A percentile compares a stretch with the other conserved stretches of the same genome.
Conservation (phyloP, 2,888 invertebrate genomes). For the Drosophila austrosaltans region DNA sequence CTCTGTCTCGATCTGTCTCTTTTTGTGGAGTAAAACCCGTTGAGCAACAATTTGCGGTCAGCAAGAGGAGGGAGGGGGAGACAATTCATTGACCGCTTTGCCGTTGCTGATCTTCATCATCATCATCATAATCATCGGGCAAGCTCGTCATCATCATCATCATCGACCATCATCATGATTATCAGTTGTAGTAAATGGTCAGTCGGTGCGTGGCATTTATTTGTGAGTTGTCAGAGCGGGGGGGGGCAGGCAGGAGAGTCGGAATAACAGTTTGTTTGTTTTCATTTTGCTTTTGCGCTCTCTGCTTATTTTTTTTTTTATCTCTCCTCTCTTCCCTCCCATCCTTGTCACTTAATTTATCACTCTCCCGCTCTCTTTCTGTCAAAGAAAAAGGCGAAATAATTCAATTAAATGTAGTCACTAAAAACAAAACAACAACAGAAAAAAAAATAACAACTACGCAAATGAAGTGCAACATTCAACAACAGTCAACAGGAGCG, state of each 20-base stretch:
- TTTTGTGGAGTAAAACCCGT: slow-evolving; percentile 53
- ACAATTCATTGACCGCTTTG: slow-evolving; percentile 44
- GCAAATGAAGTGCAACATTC: slow-evolving; percentile 54
- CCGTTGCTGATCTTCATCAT: slow-evolving; percentile 2
- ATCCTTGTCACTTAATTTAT: background rate
- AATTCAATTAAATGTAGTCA: slow-evolving; percentile 72
- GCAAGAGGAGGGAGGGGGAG: slow-evolving; percentile 16
- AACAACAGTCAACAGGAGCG: slow-evolving; percentile 5
- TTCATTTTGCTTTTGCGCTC: slow-evolving; percentile 24
- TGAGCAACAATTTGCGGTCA: slow-evolving; percentile 40
- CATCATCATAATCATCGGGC: background rate
- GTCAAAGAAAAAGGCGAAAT: slow-evolving; percentile 42
- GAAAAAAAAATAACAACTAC: slow-evolving; percentile 39
- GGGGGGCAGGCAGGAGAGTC: slow-evolving; percentile 10
- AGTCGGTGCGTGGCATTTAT: slow-evolving; percentile 1
- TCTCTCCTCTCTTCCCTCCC: background rate
- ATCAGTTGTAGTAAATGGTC: slow-evolving; percentile 13
- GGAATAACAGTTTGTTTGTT: slow-evolving; percentile 40
- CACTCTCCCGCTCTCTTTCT: background rate
- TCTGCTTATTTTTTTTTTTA: background rate
- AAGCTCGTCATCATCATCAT: slow-evolving; percentile 14
- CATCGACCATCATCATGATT: slow-evolving; percentile 16
- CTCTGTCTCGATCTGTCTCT: background rate
- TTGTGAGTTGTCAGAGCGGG: background rate
- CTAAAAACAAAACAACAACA: slow-evolving; percentile 31